phyloP scores from a whole-genome alignment of 2,888 invertebrate genomes.

The Sisyra nigra region DNA sequence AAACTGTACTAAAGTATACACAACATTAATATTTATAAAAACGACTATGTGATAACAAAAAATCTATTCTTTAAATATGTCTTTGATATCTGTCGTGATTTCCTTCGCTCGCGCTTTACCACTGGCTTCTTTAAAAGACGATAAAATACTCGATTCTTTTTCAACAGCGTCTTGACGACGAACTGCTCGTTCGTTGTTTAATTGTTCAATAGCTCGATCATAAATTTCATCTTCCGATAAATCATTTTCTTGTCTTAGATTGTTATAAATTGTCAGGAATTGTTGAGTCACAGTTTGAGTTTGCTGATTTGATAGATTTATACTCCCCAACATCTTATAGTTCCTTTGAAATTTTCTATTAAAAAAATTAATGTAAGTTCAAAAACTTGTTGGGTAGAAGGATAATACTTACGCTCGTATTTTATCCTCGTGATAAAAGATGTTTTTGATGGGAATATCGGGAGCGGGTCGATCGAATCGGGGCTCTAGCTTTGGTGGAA shows the following conservation, averaged over 20 bases:
- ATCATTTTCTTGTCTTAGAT: constrained; percentile 35
- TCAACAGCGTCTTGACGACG: no score
- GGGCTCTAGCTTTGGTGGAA: constrained; percentile 80
- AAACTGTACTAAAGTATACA: no score
- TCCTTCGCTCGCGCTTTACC: no score
- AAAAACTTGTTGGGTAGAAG: constrained; percentile 2
- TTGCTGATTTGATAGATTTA: constrained; percentile 35
- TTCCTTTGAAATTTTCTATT: constrained; percentile 50
- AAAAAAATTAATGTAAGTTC: no score
- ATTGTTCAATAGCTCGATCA: constrained; percentile 28
- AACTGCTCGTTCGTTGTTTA: constrained; percentile 21
- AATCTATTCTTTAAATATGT: no score
- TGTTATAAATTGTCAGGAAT: constrained; percentile 43
- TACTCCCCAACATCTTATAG: constrained; percentile 34
- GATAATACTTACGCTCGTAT: constrained; percentile 58
- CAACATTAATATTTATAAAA: no score
- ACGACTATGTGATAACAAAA: no score
- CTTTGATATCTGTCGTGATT: no score
- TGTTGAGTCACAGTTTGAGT: constrained; percentile 38
- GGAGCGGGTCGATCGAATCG: constrained; percentile 50
- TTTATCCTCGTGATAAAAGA: constrained; percentile 72
- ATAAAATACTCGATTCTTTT: no score
- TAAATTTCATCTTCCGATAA: constrained; percentile 34
- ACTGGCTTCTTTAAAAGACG: no score
- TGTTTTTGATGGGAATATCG: constrained; percentile 41